Evolutionary conservation across 2,888 invertebrate species (phyloP).

Genomic region (Drosophila rubida): DNA sequence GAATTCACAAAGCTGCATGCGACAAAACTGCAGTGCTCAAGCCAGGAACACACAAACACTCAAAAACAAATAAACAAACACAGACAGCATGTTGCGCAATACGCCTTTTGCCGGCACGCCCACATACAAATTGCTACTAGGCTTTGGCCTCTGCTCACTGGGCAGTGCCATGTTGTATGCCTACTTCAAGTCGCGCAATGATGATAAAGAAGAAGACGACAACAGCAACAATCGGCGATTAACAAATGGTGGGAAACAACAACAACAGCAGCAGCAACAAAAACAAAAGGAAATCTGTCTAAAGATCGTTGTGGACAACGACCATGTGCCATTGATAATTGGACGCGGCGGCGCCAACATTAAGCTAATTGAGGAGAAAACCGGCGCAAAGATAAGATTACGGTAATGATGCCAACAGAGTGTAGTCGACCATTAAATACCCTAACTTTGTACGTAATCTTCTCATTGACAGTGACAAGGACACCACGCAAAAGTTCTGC

Average conservation of each 20-base stretch:
- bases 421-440: neutral
- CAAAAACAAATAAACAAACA: conserved; percentile 6
- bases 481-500: conserved; percentile 88
- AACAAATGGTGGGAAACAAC: conserved; percentile 40
- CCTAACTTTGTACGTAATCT: neutral
- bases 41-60: conserved; percentile 6
- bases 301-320: conserved; percentile 88
- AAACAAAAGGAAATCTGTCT: conserved; percentile 85
- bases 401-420: conserved; percentile 66
- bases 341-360: conserved; percentile 92
- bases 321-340: conserved; percentile 88
- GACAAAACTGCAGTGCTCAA: neutral
- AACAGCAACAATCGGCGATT: conserved; percentile 11
- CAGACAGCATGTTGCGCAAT: conserved; percentile 78
- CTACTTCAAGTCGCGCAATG: conserved; percentile 88
- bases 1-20: neutral
- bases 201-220: conserved; percentile 82
- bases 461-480: conserved; percentile 85
- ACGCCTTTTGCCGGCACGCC: conserved; percentile 75
- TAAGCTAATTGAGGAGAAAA: conserved; percentile 90
- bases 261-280: conserved; percentile 41
- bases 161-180: conserved; percentile 89
- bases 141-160: conserved; percentile 89
- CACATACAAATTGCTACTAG: conserved; percentile 87
- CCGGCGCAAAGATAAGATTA: conserved; percentile 88